These are phyloP conservation scores for Tenthredo livida DNA, from an alignment of 2,888 invertebrate genomes.

Conservation along the genomic window DNA sequence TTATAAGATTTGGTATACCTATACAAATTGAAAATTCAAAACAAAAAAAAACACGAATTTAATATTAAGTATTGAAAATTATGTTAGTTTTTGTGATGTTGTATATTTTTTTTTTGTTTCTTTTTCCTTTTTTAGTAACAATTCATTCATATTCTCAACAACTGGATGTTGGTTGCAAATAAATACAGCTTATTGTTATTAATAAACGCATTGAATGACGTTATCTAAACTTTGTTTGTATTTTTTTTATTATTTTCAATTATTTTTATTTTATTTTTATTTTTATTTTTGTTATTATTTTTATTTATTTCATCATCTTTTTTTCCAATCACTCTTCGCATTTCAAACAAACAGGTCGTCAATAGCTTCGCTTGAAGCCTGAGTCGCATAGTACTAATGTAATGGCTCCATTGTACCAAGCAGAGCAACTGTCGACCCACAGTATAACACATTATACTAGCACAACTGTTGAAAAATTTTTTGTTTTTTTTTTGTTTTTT, in stretches of 20 bases:
- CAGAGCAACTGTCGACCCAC: constrained; percentile 60
- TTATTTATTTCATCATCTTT: constrained; percentile 44
- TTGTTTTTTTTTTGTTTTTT: neutral
- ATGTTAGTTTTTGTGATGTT: neutral
- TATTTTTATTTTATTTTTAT: too few species aligned
- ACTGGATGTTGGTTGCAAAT: constrained; percentile 63
- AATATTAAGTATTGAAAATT: neutral
- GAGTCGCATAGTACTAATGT: constrained; percentile 67
- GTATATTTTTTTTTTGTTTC: neutral
- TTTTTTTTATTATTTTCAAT: too few species aligned
- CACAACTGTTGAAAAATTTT: constrained; percentile 19
- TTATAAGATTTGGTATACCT: constrained; percentile 10
- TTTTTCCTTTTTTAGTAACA: constrained; percentile 30
- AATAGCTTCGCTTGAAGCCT: constrained; percentile 63
- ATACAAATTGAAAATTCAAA: constrained; percentile 15
- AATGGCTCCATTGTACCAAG: constrained; percentile 66
- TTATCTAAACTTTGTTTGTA: constrained; percentile 44
- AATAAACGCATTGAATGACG: constrained; percentile 54
- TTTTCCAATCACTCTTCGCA: constrained; percentile 56
- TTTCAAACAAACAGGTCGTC: constrained; percentile 54
- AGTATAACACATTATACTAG: constrained; percentile 40
- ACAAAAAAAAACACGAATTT: neutral
- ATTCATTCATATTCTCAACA: constrained; percentile 53
- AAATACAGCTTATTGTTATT: constrained; percentile 63
- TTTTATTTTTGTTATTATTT: constrained; percentile 52